Conservation (phyloP, 2,888 invertebrate genomes). For the Macrophya annulata region DNA sequence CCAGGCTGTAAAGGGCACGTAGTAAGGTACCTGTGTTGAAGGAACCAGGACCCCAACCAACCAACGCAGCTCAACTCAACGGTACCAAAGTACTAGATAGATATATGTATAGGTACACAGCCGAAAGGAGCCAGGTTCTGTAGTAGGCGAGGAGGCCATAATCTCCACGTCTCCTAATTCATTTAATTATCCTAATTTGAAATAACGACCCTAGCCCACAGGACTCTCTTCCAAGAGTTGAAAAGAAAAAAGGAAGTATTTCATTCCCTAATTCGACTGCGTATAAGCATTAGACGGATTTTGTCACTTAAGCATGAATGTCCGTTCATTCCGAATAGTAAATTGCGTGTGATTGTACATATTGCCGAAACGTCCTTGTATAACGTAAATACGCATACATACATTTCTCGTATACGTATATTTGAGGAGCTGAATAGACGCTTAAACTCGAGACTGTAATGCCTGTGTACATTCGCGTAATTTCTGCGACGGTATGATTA, state of each 20-base stretch:
- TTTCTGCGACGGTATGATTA: slow-evolving; percentile 12
- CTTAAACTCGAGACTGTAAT: no score
- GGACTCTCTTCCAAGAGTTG: background rate
- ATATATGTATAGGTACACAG: background rate
- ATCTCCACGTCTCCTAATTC: slow-evolving; percentile 30
- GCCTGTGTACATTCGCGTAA: background rate
- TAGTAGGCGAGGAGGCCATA: background rate
- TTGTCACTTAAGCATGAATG: background rate
- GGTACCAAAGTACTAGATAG: slow-evolving; percentile 21
- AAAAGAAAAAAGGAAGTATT: background rate
- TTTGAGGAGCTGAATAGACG: no score
- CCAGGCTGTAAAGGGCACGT: slow-evolving; percentile 28
- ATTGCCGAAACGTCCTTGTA: no score
- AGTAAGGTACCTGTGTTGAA: background rate
- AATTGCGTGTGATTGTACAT: background rate
- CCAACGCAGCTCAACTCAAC: background rate
- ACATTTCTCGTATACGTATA: background rate
- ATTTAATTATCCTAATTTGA: slow-evolving; percentile 28
- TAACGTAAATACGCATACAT: no score
- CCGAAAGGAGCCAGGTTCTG: background rate
- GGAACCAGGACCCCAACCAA: slow-evolving; percentile 5
- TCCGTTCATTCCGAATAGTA: background rate
- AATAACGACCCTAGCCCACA: slow-evolving; percentile 10
- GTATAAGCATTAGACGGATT: background rate
- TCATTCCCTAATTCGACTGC: background rate